phyloP scores from a whole-genome alignment of 23 tunicate genomes.

The Phallusia fumigata region DNA sequence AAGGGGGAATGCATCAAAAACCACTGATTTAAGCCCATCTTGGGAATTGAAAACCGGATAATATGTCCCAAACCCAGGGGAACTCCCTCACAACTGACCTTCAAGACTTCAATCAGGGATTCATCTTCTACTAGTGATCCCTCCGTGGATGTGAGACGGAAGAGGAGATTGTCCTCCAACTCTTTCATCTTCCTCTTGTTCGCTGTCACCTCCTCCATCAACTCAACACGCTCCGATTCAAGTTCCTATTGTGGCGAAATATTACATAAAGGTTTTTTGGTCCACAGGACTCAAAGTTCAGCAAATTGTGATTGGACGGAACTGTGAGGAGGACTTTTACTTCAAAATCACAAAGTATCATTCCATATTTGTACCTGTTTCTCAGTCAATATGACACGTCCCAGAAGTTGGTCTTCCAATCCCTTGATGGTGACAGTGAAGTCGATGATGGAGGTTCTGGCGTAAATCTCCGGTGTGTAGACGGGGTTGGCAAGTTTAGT shows the following conservation, averaged over 20 bases:
- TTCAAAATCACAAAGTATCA: neutral
- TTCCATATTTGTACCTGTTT: constrained; percentile 58
- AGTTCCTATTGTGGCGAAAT: constrained; percentile 54
- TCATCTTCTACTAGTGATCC: constrained; percentile 99
- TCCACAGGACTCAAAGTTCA: no score
- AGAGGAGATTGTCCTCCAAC: constrained; percentile 93
- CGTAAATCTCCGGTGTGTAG: constrained; percentile 99
- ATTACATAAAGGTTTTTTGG: no score
- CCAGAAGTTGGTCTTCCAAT: constrained; percentile 97
- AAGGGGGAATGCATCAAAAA: no score
- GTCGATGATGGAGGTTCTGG: constrained; percentile 97
- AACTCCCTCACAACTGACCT: constrained; percentile 32
- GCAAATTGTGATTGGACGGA: no score
- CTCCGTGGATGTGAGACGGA: constrained; percentile 93
- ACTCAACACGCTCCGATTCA: constrained; percentile 91
- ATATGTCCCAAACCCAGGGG: no score
- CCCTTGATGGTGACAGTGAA: constrained; percentile 99
- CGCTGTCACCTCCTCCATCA: constrained; percentile 99
- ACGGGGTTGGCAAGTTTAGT: constrained; percentile 99
- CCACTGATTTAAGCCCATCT: no score
- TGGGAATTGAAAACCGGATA: no score
- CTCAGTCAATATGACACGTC: constrained; percentile 95
- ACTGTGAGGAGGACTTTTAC: no score
- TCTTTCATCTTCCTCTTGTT: constrained; percentile 99
- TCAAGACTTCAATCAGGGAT: constrained; percentile 94